Evolutionary conservation across 2,797 vertebrate genomes (phyloP).

Genomic region (Crenichthys baileyi): DNA sequence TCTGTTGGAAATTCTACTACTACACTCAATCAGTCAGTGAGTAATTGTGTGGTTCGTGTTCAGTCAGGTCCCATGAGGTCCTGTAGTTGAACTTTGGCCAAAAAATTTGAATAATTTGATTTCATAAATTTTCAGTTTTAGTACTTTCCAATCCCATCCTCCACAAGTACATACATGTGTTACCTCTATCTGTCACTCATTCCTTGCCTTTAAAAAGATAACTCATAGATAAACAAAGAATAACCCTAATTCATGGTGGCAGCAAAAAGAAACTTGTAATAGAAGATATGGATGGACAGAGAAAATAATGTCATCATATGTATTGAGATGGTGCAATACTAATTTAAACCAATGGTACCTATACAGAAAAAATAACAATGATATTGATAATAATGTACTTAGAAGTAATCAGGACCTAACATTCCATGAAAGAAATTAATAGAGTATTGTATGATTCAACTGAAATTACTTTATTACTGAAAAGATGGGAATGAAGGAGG

Average conservation of each 20-base stretch:
- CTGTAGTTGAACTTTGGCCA: neutral
- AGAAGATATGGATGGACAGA: neutral
- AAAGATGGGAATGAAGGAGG: neutral
- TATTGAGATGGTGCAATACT: neutral
- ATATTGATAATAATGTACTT: neutral
- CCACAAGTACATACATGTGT: neutral
- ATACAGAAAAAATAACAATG: neutral
- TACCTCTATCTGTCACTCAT: neutral
- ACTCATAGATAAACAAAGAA: neutral
- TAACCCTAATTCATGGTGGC: neutral
- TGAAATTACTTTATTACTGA: neutral
- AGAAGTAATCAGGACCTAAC: too few species aligned
- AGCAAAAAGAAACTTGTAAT: too few species aligned
- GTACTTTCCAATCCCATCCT: neutral
- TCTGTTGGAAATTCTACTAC: neutral
- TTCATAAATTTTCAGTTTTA: neutral
- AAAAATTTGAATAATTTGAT: neutral
- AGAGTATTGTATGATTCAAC: neutral
- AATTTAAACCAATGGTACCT: neutral
- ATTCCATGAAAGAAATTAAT: neutral
- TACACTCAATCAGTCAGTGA: neutral
- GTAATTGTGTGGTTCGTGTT: neutral
- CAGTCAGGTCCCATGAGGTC: neutral
- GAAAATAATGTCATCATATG: neutral
- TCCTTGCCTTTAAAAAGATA: neutral